phyloP scores from a whole-genome alignment of 35 echinoderm and acorn worm species.

The Lytechinus variegatus region DNA sequence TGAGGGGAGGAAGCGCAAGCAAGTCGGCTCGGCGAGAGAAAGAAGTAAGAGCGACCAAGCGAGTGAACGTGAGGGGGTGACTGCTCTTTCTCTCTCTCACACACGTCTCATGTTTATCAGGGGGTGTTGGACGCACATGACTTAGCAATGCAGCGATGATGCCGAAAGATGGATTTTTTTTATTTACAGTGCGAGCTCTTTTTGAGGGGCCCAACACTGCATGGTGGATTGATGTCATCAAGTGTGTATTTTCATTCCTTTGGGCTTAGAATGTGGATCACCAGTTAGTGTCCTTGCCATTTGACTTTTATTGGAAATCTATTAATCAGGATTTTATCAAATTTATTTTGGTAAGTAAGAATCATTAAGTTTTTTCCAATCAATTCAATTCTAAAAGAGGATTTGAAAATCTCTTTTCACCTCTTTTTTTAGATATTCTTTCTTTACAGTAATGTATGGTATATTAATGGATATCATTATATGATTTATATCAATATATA shows the following conservation, averaged over 20 bases:
- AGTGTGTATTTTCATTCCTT: background rate
- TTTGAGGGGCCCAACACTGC: background rate
- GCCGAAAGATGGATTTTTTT: background rate
- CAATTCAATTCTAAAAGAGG: background rate
- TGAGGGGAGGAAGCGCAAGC: background rate
- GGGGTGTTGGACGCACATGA: background rate
- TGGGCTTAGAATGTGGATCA: background rate
- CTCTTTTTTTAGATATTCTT: background rate
- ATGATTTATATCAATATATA: no score
- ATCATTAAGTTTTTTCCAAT: background rate
- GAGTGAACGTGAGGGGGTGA: background rate
- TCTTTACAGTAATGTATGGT: no score
- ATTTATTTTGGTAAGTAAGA: background rate
- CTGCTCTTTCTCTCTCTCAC: background rate
- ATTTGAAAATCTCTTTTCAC: background rate
- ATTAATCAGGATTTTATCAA: constrained; percentile 3
- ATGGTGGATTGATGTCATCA: background rate
- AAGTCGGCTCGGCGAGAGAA: background rate
- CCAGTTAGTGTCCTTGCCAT: background rate
- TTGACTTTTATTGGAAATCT: background rate
- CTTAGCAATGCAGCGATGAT: background rate
- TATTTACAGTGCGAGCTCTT: background rate
- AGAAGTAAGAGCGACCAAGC: background rate
- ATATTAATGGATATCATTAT: no score
- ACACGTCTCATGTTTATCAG: background rate